Conservation (phyloP, 1,140 invertebrate species). For the Saccostrea glomerata region DNA sequence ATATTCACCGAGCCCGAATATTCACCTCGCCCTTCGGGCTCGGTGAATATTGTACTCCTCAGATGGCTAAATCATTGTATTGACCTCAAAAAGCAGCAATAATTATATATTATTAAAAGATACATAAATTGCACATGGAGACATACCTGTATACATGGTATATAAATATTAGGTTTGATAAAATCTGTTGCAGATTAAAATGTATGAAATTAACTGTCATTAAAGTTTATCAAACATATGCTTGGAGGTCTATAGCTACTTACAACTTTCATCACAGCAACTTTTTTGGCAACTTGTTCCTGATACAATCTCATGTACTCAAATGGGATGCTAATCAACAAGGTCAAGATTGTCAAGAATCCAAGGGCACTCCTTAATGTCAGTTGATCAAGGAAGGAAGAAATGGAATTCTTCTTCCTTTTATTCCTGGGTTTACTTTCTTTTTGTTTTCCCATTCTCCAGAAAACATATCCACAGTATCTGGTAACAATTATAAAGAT, state of each 20-base stretch:
- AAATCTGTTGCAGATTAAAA: no score
- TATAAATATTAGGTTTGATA: no score
- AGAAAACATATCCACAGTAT: slow-evolving; percentile 10
- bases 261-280: slow-evolving; percentile 59
- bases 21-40: no score
- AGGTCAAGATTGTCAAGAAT: slow-evolving; percentile 39
- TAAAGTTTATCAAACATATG: no score
- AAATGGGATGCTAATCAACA: slow-evolving; percentile 66
- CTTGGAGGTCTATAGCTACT: slow-evolving; percentile 9
- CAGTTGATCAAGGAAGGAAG: background rate
- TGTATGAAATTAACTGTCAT: no score
- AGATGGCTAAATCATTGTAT: no score
- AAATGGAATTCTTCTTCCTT: background rate
- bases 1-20: no score
- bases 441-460: background rate
- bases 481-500: background rate
- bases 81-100: no score
- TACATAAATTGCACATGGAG: no score
- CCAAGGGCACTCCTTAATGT: background rate
- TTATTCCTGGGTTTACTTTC: slow-evolving; percentile 1
- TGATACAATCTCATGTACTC: slow-evolving; percentile 70
- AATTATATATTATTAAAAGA: no score
- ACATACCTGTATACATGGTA: no score
- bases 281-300: slow-evolving; percentile 62
- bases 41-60: no score